Base-by-base conservation (phyloP, 2,797 vertebrate species). In the Carcharodon carcharias region DNA sequence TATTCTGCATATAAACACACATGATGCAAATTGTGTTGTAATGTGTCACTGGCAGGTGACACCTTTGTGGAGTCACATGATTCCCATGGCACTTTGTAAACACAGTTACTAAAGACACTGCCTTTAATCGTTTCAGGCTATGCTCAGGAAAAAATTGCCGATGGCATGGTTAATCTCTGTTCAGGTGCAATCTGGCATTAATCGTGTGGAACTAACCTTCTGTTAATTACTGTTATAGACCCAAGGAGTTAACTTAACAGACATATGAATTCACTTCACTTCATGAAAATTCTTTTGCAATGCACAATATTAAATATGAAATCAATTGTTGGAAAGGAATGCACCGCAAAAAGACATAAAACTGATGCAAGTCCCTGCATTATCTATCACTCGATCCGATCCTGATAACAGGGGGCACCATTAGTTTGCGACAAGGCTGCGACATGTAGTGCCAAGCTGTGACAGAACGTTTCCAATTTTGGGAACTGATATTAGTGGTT, bases 161-260 rank as follows among this genome's bases (percentile, higher is more conserved):
- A 77, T 95, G 94, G 69, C 65, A 69, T 9, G 1, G 35, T 28
- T 45, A 54, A 69, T 95, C 9, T 12, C 45, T 69, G 40, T 26
- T 95, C 23, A 31, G 65, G 63, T 69, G 26, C 40, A 95, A 95
- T 63, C 93, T 69, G 45, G 8, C 16, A 12, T 45, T 54, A 9
- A 77, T 54, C 28, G n/a, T 73, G 94, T 50, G 73, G 50, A 95
- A 95, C 40, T 77, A 95, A n/a, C 18, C 69, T 77, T 71, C 12
- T 77, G 16, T 35, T 77, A 95, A 58, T 95, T 77, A 77, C 45
- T 95, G 69, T 40, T 23, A 77, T 95, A 56, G 94, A 54, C 69
- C 28, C 16, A 58, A 71, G 16, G 40, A 56, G 28, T 35, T 63
- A 31, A 73, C 73, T 14, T 71, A 77, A 54, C 73, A n/a, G 69